Conservation (phyloP, 2,113 vertebrate genomes). For the Aptenodytes patagonicus region DNA sequence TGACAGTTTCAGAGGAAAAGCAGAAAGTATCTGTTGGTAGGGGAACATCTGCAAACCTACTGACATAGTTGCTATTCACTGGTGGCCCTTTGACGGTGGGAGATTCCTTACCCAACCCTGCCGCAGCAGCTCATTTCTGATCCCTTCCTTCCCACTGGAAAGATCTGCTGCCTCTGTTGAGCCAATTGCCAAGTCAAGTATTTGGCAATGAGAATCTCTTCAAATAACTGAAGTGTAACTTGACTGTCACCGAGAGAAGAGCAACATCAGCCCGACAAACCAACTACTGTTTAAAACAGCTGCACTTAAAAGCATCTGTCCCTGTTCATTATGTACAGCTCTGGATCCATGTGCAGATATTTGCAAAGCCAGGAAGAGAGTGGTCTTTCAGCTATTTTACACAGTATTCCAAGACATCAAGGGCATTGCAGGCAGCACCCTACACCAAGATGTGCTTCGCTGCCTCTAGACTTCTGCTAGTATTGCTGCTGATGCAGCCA, state of each 20-base stretch:
- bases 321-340: not conserved
- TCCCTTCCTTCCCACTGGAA: not conserved
- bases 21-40: not conserved
- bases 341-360: not conserved
- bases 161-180: not conserved
- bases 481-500: not conserved
- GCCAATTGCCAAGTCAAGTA: not conserved
- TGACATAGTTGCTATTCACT: not conserved
- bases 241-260: not conserved
- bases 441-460: not conserved
- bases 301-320: not conserved
- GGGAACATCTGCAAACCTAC: not conserved
- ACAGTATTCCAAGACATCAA: slow-evolving; percentile 13
- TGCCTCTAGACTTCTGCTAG: not conserved
- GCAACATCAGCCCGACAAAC: not conserved
- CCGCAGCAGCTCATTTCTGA: not conserved
- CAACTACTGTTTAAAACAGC: not conserved
- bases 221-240: slow-evolving; percentile 16
- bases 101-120: not conserved
- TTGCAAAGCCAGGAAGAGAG: not conserved
- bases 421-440: not conserved
- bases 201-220: not conserved
- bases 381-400: slow-evolving; percentile 8
- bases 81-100: fast-evolving
- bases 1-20: not conserved